Base-by-base conservation (phyloP, 2,113 vertebrate genomes). In the Thunnus thynnus region DNA sequence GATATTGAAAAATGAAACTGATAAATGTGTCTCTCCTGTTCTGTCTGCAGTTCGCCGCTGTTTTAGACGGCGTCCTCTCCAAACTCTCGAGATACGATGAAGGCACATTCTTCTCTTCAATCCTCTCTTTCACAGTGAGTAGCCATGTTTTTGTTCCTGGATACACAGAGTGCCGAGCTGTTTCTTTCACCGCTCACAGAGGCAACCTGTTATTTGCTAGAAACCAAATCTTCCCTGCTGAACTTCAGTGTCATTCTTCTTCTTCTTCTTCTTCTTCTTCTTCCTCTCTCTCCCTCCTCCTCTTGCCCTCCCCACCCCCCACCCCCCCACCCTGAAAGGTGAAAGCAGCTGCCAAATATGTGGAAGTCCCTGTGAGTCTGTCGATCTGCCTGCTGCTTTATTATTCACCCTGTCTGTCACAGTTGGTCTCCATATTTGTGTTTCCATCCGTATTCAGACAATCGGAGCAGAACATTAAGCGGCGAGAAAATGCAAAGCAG, bases 41-140 rank as follows among this genome's bases (percentile, higher is more conserved):
- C 11, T 48, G 47, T 65, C 13, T 85, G 7, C 86, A 99, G 98
- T 96, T 98, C 92, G 92, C 96, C 72, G 95, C 96, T 20, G 97
- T 99, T 82, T 89, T 99, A 78, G 97, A 99, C 83, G 89, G 96
- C 13, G 96, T 98, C 58, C 93, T 99, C 76, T 97, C 97, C 85
- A 99, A 99, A 84, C 93, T 99, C 68, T 98, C 98, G 3, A 94
- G 98, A 91, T 99, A 99, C 1, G 98, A 99, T 71, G 97, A 99
- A 95, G 98, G 98, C 75, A 98, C 97, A 7, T 97, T 99, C 93
- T 98, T 99, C 88, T 99, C 98, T 17, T 99, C 98, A 12, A 94
- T 99, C 82, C 96, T 99, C 85, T 99, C 97, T 54, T 98, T 99
- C 94, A 99, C 98, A 85, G 98, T 99, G 93, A 98, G 98, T 97